A percentile compares a stretch with the other conserved stretches of the same genome.
Conservation (phyloP, 2,797 vertebrate species). For the Hyperoplus lanceolatus region DNA sequence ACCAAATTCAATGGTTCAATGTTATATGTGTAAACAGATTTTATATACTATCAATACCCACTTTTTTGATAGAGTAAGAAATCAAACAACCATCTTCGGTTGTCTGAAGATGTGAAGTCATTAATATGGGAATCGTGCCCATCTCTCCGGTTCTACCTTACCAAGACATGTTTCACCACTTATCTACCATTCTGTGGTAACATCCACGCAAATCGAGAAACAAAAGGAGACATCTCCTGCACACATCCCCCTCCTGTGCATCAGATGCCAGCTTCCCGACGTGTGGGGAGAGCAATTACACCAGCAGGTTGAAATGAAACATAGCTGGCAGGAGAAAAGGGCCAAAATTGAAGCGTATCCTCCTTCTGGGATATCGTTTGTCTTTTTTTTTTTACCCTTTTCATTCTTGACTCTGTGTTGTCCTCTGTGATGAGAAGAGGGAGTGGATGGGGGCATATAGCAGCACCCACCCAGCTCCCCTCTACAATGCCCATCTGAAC, state of each 20-base stretch:
- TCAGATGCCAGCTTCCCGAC: constrained; percentile 80
- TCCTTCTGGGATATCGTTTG: constrained; percentile 81
- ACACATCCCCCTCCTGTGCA: constrained; percentile 58
- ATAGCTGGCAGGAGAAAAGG: constrained; percentile 76
- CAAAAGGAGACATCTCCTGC: constrained; percentile 78
- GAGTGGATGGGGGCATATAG: constrained; percentile 59
- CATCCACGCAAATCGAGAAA: constrained; percentile 83
- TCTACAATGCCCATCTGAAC: constrained; percentile 61
- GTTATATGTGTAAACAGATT: neutral
- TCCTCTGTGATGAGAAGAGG: constrained; percentile 77
- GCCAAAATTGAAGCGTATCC: constrained; percentile 86
- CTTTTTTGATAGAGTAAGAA: neutral
- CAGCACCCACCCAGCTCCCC: constrained; percentile 18
- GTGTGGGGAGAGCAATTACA: constrained; percentile 84
- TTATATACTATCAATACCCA: neutral
- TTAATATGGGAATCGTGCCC: neutral
- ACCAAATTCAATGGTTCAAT: neutral
- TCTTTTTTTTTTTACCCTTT: constrained; percentile 74
- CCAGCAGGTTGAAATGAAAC: constrained; percentile 82
- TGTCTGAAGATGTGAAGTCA: neutral
- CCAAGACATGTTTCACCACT: constrained; percentile 70
- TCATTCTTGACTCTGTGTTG: constrained; percentile 82
- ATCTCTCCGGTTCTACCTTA: constrained; percentile 52
- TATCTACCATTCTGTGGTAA: constrained; percentile 77
- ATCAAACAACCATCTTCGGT: neutral